These are phyloP conservation scores for Microcaecilia unicolor DNA, from an alignment of 2,797 vertebrate genomes.

Conservation along the genomic window DNA sequence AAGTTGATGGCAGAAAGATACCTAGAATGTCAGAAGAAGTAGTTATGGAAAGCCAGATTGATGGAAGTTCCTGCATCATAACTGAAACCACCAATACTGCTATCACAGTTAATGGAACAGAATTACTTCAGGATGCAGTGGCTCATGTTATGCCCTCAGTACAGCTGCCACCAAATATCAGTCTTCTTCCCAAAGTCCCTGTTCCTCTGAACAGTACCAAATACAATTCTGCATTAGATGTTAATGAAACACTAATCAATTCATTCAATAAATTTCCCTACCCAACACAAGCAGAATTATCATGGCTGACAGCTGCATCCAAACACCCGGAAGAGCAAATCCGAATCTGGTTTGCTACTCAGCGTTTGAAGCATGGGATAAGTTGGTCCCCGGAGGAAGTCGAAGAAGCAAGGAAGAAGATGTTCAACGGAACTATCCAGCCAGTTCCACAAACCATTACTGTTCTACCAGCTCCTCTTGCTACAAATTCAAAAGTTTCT, in stretches of 20 bases:
- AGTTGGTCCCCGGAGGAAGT: slow-evolving; percentile 98
- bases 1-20: slow-evolving; percentile 70
- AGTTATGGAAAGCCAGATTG: slow-evolving; percentile 48
- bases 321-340: slow-evolving; percentile 97
- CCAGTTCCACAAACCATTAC: slow-evolving; percentile 82
- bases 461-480: slow-evolving; percentile 74
- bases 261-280: slow-evolving; percentile 98
- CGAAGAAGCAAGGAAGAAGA: slow-evolving; percentile 95
- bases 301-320: slow-evolving; percentile 91
- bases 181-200: slow-evolving; percentile 92
- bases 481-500: slow-evolving; percentile 59
- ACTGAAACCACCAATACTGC: slow-evolving; percentile 74
- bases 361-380: slow-evolving; percentile 92
- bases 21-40: slow-evolving; percentile 48
- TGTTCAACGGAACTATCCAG: slow-evolving; percentile 96
- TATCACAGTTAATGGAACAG: slow-evolving; percentile 72
- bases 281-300: slow-evolving; percentile 91
- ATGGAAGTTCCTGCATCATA: slow-evolving; percentile 50
- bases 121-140: slow-evolving; percentile 81
- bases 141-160: slow-evolving; percentile 95
- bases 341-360: slow-evolving; percentile 95
- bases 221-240: slow-evolving; percentile 92
- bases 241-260: slow-evolving; percentile 87
- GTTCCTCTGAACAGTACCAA: slow-evolving; percentile 94
- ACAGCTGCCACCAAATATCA: slow-evolving; percentile 93